These are phyloP conservation scores for Zapornia atra DNA, from an alignment of 2,113 vertebrate species.

Conservation along the genomic window DNA sequence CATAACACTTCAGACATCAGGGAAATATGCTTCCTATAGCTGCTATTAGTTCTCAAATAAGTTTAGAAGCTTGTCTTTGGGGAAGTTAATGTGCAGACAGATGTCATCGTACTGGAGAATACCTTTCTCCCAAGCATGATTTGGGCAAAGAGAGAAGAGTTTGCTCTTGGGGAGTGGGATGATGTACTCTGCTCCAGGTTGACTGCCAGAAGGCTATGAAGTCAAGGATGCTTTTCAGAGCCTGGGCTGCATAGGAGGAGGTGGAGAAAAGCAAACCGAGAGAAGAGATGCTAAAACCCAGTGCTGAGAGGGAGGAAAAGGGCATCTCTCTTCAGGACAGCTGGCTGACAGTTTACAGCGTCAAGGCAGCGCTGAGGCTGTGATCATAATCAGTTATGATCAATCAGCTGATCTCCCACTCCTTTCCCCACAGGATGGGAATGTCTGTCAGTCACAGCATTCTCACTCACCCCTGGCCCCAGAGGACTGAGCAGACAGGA, in stretches of 20 bases:
- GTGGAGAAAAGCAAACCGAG: not conserved
- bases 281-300: not conserved
- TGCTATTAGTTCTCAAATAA: not conserved
- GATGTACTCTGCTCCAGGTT: not conserved
- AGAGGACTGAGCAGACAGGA: not conserved
- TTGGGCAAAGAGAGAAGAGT: not conserved
- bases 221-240: not conserved
- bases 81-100: not conserved
- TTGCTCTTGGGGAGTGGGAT: not conserved
- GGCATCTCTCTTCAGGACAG: not conserved
- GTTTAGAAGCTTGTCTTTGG: not conserved
- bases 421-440: not conserved
- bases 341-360: not conserved
- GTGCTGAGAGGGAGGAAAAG: not conserved
- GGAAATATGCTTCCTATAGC: not conserved
- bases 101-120: not conserved
- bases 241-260: not conserved
- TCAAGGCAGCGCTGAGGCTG: rapidly evolving
- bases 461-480: not conserved
- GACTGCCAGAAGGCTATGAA: not conserved
- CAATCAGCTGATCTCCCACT: not conserved
- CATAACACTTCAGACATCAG: not conserved
- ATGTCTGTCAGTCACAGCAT: not conserved
- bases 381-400: not conserved
- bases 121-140: not conserved